Percentiles rank a stretch among this genome's conserved stretches.
Evolutionary conservation across 2,797 vertebrate genomes (phyloP).

Genomic region (Siniperca scherzeri): DNA sequence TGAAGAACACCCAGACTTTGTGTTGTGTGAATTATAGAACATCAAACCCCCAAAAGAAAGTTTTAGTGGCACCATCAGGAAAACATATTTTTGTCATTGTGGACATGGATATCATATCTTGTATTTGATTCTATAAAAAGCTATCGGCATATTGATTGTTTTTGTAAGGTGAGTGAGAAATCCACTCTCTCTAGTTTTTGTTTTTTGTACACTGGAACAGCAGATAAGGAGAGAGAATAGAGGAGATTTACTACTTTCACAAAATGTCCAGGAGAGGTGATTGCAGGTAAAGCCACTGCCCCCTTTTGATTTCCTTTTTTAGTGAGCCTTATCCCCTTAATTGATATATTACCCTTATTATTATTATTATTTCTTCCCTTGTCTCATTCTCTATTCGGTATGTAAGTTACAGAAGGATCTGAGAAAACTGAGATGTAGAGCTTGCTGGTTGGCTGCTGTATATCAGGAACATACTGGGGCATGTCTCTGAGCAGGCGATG

Average conservation of each 20-base stretch:
- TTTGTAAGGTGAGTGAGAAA: not conserved
- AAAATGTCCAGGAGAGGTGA: not conserved
- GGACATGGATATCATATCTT: not conserved
- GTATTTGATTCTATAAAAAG: constrained; percentile 4
- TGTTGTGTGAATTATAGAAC: constrained; percentile 45
- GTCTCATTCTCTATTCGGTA: not conserved
- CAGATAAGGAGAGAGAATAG: not conserved
- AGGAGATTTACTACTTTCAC: not conserved
- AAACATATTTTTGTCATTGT: constrained; percentile 23
- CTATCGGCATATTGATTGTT: not conserved
- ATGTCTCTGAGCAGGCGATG: not conserved
- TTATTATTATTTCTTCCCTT: not conserved
- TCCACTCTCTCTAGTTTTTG: not conserved
- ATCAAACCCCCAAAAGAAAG: constrained; percentile 33
- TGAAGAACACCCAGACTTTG: constrained; percentile 43
- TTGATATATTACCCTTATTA: not conserved
- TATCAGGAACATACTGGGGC: not conserved
- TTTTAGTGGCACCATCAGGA: constrained; percentile 1
- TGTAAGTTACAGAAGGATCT: not conserved
- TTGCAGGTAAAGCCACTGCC: not conserved
- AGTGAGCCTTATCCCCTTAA: not conserved
- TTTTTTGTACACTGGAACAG: not conserved
- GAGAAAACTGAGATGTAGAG: not conserved
- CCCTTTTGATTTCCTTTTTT: not conserved
- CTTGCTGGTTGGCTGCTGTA: not conserved